Conservation (phyloP, 2,797 vertebrate species). For the Leuciscus waleckii region DNA sequence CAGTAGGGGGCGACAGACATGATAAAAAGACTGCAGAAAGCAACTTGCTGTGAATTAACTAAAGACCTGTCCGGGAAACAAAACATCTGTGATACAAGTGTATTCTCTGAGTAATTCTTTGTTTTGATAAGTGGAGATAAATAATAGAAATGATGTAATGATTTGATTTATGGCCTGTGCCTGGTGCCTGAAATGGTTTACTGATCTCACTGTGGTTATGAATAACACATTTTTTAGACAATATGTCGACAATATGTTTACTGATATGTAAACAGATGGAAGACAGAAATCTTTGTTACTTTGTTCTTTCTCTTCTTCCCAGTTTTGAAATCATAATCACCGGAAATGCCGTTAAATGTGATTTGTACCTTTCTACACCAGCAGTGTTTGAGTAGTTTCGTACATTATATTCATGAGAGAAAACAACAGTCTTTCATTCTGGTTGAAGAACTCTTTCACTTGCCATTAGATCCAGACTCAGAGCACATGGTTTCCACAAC, state of each 20-base stretch:
- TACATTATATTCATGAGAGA: not conserved
- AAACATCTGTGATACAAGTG: conserved; percentile 24
- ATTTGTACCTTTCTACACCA: not conserved
- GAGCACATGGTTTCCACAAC: conserved; percentile 85
- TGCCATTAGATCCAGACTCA: conserved; percentile 94
- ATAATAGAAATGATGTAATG: conserved; percentile 51
- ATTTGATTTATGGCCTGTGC: conserved; percentile 85
- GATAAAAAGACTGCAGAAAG: not conserved
- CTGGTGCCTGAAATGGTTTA: conserved; percentile 85
- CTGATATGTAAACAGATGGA: conserved; percentile 11
- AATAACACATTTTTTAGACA: conserved; percentile 87
- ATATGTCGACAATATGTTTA: conserved; percentile 20
- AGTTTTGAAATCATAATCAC: not conserved
- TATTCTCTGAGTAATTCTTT: conserved; percentile 61
- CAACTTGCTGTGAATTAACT: not conserved
- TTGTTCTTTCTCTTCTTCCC: not conserved
- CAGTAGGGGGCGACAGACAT: conserved; percentile 20
- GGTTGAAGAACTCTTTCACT: conserved; percentile 48
- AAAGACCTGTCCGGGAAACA: not conserved
- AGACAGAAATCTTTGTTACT: not conserved
- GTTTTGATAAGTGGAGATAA: conserved; percentile 70
- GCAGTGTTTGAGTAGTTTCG: not conserved
- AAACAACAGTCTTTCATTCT: not conserved
- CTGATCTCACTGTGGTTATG: conserved; percentile 88
- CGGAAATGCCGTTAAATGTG: not conserved